A percentile compares a stretch with the other conserved stretches of the same genome.
phyloP scores from a whole-genome alignment of 30 jellyfish, hydroid and myxozoan genomes.

The Chironex yamaguchii region DNA sequence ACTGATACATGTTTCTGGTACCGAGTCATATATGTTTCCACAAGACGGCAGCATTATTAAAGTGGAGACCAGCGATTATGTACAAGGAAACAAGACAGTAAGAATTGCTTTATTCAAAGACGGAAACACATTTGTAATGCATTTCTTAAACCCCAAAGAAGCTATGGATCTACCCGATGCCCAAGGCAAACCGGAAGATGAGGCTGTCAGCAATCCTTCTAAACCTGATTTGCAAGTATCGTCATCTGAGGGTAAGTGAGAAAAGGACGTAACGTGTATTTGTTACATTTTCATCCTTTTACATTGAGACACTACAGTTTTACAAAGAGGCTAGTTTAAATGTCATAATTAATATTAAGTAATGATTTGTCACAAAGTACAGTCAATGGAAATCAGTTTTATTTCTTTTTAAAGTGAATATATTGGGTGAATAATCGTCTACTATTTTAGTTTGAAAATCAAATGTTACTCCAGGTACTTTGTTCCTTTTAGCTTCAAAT shows the following conservation, averaged over 20 bases:
- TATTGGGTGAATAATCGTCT: too few relatives aligned
- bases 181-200: too few relatives aligned
- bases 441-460: too few relatives aligned
- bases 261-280: too few relatives aligned
- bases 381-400: too few relatives aligned
- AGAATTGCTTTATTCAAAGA: slow-evolving; percentile 43
- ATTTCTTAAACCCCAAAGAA: slow-evolving; percentile 41
- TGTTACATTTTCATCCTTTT: too few relatives aligned
- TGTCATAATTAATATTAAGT: too few relatives aligned
- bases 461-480: too few relatives aligned
- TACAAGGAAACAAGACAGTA: slow-evolving; percentile 52
- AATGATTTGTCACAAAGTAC: too few relatives aligned
- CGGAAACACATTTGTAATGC: slow-evolving; percentile 35
- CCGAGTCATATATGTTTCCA: slow-evolving; percentile 66
- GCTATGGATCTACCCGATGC: not conserved
- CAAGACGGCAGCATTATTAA: slow-evolving; percentile 61
- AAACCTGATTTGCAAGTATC: not conserved
- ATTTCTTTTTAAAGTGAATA: too few relatives aligned
- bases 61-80: slow-evolving; percentile 48
- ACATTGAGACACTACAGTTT: too few relatives aligned
- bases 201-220: not conserved
- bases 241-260: not conserved
- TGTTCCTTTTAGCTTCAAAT: not conserved
- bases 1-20: slow-evolving; percentile 68
- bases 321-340: too few relatives aligned